Evolutionary conservation across 2,888 invertebrate species (phyloP).

Genomic region (Folsomia manolachei): DNA sequence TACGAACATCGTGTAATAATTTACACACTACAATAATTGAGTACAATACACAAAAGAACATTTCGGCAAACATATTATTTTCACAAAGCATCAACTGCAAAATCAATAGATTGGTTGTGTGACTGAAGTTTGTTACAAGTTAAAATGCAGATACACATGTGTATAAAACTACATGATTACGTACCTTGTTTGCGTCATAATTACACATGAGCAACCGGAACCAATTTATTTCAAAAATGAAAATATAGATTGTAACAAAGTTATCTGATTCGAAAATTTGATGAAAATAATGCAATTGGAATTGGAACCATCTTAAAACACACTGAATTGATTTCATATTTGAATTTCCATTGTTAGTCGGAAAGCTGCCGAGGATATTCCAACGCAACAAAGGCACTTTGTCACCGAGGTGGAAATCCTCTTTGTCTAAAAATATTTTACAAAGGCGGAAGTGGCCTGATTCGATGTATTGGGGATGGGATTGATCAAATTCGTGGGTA

Average conservation of each 20-base stretch:
- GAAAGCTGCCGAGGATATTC: constrained; percentile 41
- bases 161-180: neutral
- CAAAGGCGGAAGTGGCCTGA: constrained; percentile 40
- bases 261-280: neutral
- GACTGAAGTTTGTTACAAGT: no score
- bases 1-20: neutral
- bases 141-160: no score
- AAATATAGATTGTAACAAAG: neutral
- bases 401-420: constrained; percentile 33
- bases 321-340: neutral
- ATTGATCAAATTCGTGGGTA: constrained; percentile 38
- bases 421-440: constrained; percentile 40
- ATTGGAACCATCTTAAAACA: neutral
- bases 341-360: constrained; percentile 26
- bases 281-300: neutral
- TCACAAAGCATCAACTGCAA: no score
- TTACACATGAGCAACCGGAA: no score
- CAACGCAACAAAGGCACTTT: constrained; percentile 36
- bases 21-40: no score
- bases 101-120: no score
- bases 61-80: no score
- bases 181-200: neutral
- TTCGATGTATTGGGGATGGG: constrained; percentile 42
- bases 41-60: no score
- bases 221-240: neutral